phyloP scores from a whole-genome alignment of 2,797 vertebrate species.

The Tragopan temminckii region DNA sequence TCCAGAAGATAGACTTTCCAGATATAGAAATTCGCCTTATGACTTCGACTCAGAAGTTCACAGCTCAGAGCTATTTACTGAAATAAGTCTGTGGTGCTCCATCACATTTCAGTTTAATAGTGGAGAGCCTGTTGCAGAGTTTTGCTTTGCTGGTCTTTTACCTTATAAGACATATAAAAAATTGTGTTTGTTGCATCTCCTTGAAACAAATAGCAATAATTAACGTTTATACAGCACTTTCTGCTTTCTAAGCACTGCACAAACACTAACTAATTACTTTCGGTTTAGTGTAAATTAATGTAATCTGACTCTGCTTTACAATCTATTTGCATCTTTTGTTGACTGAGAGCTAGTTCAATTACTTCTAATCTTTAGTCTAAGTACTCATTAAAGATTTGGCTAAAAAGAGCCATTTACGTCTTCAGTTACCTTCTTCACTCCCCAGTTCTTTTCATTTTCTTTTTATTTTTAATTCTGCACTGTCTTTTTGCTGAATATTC shows the following conservation, averaged over 20 bases:
- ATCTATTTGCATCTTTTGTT: constrained; percentile 57
- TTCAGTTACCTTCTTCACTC: not conserved
- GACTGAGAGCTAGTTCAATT: constrained; percentile 49
- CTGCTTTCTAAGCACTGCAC: constrained; percentile 41
- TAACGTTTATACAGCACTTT: constrained; percentile 32
- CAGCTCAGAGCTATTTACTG: not conserved
- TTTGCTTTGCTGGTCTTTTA: not conserved
- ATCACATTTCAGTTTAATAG: not conserved
- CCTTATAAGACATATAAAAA: not conserved
- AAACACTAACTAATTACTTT: constrained; percentile 51
- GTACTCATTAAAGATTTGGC: constrained; percentile 32
- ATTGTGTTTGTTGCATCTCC: constrained; percentile 1
- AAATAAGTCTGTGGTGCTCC: not conserved
- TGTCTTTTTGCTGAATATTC: not conserved
- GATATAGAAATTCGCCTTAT: not conserved
- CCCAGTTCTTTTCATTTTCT: not conserved
- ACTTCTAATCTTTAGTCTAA: constrained; percentile 44
- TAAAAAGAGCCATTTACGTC: constrained; percentile 22
- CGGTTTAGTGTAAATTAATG: constrained; percentile 48
- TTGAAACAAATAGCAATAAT: constrained; percentile 50
- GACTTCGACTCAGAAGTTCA: not conserved
- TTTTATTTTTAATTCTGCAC: not conserved
- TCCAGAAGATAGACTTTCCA: not conserved
- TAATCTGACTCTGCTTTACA: constrained; percentile 32
- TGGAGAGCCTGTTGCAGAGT: not conserved